Conservation (phyloP, 1,140 invertebrate species). For the Drosophila tropicalis region DNA sequence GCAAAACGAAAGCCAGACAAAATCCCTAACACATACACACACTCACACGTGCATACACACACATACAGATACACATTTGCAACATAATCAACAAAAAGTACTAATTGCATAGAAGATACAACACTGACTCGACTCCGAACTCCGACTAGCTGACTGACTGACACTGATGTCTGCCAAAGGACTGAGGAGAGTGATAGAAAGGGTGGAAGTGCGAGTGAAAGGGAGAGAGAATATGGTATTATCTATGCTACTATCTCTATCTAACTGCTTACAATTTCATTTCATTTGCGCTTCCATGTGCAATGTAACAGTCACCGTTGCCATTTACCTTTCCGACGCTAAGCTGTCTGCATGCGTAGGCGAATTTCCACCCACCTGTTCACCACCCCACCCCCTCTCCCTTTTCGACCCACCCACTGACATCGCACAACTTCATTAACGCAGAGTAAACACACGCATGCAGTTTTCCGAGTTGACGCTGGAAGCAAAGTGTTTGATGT, state of each 20-base stretch:
- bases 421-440: slow-evolving; percentile 77
- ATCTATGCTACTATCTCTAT: slow-evolving; percentile 22
- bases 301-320: slow-evolving; percentile 69
- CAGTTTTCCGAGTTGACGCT: slow-evolving; percentile 64
- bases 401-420: not conserved
- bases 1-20: slow-evolving; percentile 29
- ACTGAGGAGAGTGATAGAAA: not conserved
- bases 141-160: slow-evolving; percentile 24
- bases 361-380: slow-evolving; percentile 23
- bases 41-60: not conserved
- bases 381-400: not conserved
- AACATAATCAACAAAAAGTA: slow-evolving; percentile 77
- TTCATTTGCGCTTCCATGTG: slow-evolving; percentile 65
- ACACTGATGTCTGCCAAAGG: slow-evolving; percentile 67
- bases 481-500: slow-evolving; percentile 77
- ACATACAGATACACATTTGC: slow-evolving; percentile 35
- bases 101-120: slow-evolving; percentile 78
- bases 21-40: slow-evolving; percentile 18
- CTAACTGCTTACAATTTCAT: slow-evolving; percentile 64
- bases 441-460: slow-evolving; percentile 80
- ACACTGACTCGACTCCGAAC: slow-evolving; percentile 45
- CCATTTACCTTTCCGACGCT: slow-evolving; percentile 59
- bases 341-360: slow-evolving; percentile 63
- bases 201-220: not conserved
- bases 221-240: not conserved